Evolutionary conservation across 2,113 vertebrate genomes (phyloP).

Genomic region (Catharus bicknelli): DNA sequence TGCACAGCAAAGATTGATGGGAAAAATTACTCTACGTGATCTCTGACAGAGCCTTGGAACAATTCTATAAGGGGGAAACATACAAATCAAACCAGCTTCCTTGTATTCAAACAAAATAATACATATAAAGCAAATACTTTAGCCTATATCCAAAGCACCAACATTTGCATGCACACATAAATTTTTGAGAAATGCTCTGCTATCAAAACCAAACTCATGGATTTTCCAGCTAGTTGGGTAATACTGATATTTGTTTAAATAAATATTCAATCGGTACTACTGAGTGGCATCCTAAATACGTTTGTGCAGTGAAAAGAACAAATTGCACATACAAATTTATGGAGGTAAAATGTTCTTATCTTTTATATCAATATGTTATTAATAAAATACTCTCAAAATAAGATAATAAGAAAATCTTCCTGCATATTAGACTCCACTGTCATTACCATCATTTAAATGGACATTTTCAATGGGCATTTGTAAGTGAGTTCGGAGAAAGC

Average conservation of each 20-base stretch:
- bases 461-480: conserved; percentile 71
- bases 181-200: conserved; percentile 80
- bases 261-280: conserved; percentile 79
- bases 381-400: conserved; percentile 76
- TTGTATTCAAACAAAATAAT: conserved; percentile 87
- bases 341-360: conserved; percentile 74
- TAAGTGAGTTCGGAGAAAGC: conserved; percentile 62
- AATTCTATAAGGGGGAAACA: conserved; percentile 87
- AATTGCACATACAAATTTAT: conserved; percentile 76
- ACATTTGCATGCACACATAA: conserved; percentile 83
- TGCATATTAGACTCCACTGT: conserved; percentile 70
- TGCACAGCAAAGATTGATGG: conserved; percentile 90
- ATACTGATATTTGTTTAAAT: conserved; percentile 85
- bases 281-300: conserved; percentile 77
- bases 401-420: conserved; percentile 75
- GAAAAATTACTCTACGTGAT: conserved; percentile 86
- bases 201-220: conserved; percentile 80
- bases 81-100: conserved; percentile 86
- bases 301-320: conserved; percentile 74
- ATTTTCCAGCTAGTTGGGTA: conserved; percentile 84
- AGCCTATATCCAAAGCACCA: conserved; percentile 82
- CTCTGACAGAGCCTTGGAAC: conserved; percentile 88
- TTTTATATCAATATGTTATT: conserved; percentile 79
- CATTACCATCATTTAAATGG: conserved; percentile 76
- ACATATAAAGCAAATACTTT: conserved; percentile 86